These are phyloP conservation scores for Bombyx mori DNA, from an alignment of 1,140 invertebrate species.

Conservation along the genomic window ASM3026992v2 NC_085131.1:7567501-7568000, in stretches of 20 bases:
- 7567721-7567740: too few relatives aligned
- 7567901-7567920: constrained; percentile 4
- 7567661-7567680: constrained; percentile 25
- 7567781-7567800: background rate
- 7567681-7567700: constrained; percentile 21
- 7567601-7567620: constrained; percentile 28
- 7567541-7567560: constrained; percentile 31
- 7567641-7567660: constrained; percentile 19
- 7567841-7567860: constrained; percentile 7
- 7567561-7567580: constrained; percentile 23
- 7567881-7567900: constrained; percentile 7
- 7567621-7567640: constrained; percentile 27
- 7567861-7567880: constrained; percentile 8
- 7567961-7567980: constrained; percentile 29
- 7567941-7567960: constrained; percentile 10
- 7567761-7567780: too few relatives aligned
- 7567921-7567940: constrained; percentile 15
- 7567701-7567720: too few relatives aligned
- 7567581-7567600: constrained; percentile 30
- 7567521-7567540: constrained; percentile 65
- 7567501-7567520: constrained; percentile 58
- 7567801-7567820: constrained; percentile 3
- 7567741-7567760: too few relatives aligned
- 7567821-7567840: background rate
- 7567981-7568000: constrained; percentile 18